Base-by-base conservation (phyloP, 2,888 invertebrate species). In the Hesperia comma region DNA sequence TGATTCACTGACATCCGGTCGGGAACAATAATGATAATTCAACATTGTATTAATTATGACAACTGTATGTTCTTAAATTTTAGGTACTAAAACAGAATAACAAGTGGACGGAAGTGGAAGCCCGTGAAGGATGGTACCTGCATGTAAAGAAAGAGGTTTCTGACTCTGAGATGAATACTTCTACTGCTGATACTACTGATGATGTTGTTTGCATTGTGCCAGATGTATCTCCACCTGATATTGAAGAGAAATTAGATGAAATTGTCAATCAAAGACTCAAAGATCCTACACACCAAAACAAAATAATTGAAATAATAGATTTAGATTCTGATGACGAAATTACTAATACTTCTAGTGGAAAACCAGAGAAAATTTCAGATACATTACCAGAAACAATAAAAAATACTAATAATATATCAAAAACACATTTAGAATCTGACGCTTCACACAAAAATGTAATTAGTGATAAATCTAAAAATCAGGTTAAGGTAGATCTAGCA, bases 261-360 rank as follows among this genome's bases (percentile, higher is more conserved):
- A 51, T 14, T 14, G 4, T 51, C 14, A 14, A 51, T 14, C 3
- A 51, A 21, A 21, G 14, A 8, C 21, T 21, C 1, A 21, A 21
- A 51, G 51, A 6, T 10, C 8, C 3, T 51, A 2, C 4, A 14
- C 21, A 21, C 21, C 6, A 21, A 21, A 51, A 0, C 5, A 15
- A 51, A 51, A 7, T 7, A 51, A 6, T 2, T 21, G 51, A 51
- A 21, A 51, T 51, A 12, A 51, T 51, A 51, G 21, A 51, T 6
- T 14, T 51, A 21, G 51, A 64, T 26, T 51, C 57, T 26, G 57
- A 63, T 51, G 63, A 63, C 53, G 74, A 74, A 53, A 61, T 57
- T 54, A 60, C 68, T 7, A 61, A 71, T 15, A 63, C 64, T 19
- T 60, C 60, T 33, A n/a, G 32, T 10, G 33, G 60, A 53, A 66